A percentile compares a stretch with the other conserved stretches of the same genome.
These are phyloP conservation scores for Zootermopsis nevadensis DNA, from an alignment of 2,888 invertebrate species.

Conservation along the genomic window DNA sequence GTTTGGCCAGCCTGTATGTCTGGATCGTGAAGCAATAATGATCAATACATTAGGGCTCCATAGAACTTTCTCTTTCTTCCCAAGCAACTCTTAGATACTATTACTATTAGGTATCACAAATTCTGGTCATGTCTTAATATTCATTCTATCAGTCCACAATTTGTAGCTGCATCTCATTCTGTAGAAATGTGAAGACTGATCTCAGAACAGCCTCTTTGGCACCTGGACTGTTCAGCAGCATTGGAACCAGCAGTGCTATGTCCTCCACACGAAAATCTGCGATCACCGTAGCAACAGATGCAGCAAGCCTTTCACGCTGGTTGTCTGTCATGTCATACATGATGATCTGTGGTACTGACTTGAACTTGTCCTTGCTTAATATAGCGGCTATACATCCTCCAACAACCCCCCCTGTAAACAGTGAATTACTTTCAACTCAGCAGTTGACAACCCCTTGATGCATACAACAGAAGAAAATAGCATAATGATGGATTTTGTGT, in stretches of 20 bases:
- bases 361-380: slow-evolving; percentile 40
- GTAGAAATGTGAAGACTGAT: slow-evolving; percentile 25
- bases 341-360: slow-evolving; percentile 40
- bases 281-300: not conserved
- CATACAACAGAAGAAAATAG: too few species aligned
- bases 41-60: too few species aligned
- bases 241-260: slow-evolving; percentile 36
- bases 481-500: too few species aligned
- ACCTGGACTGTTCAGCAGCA: slow-evolving; percentile 29
- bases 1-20: too few species aligned
- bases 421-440: not conserved
- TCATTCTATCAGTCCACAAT: slow-evolving; percentile 39
- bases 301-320: slow-evolving; percentile 41
- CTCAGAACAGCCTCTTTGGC: slow-evolving; percentile 26
- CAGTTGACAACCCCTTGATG: too few species aligned
- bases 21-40: too few species aligned
- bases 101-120: too few species aligned
- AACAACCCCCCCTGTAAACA: slow-evolving; percentile 40
- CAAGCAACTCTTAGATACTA: too few species aligned
- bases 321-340: slow-evolving; percentile 33
- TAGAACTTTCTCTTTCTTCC: too few species aligned
- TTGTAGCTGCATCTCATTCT: slow-evolving; percentile 36
- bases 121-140: too few species aligned
- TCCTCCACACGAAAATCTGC: slow-evolving; percentile 38
- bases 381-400: slow-evolving; percentile 39